Evolutionary conservation across 2,797 vertebrate species (phyloP).

Genomic region (Brachyalestes nurse): DNA sequence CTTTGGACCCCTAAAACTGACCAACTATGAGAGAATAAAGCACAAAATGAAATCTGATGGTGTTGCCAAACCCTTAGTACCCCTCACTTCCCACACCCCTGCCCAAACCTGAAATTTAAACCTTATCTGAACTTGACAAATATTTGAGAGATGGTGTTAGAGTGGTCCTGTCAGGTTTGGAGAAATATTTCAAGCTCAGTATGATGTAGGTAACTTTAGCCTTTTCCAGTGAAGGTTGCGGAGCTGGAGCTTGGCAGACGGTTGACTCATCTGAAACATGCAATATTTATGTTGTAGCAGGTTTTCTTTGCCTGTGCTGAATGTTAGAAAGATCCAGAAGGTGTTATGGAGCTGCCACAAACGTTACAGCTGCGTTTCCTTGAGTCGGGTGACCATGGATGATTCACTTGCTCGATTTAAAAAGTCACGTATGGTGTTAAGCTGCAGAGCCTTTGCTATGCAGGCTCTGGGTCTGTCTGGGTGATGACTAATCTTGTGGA

Average conservation of each 20-base stretch:
- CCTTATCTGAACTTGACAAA: neutral
- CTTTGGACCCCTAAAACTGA: too few species aligned
- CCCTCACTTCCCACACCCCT: too few species aligned
- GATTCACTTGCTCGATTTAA: neutral
- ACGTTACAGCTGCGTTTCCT: neutral
- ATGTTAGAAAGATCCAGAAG: neutral
- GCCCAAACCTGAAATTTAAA: neutral
- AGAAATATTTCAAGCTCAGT: neutral
- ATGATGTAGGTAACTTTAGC: neutral
- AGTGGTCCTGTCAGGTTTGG: neutral
- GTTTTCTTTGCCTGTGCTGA: neutral
- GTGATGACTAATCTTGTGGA: neutral
- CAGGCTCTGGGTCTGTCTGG: neutral
- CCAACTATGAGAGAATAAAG: too few species aligned
- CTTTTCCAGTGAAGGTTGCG: too few species aligned
- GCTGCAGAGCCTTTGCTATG: neutral
- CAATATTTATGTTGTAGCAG: slow-evolving; percentile 2
- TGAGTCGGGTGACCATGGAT: neutral
- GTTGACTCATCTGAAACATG: slow-evolving; percentile 5
- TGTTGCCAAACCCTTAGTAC: too few species aligned
- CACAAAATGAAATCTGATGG: too few species aligned
- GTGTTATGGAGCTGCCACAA: neutral
- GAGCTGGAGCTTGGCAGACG: neutral
- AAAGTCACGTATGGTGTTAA: neutral
- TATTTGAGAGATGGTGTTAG: neutral